Evolutionary conservation across 2,797 vertebrate genomes (phyloP), one percentile per base, ranked within the genome.

Genomic region (Tadarida brasiliensis): DNA sequence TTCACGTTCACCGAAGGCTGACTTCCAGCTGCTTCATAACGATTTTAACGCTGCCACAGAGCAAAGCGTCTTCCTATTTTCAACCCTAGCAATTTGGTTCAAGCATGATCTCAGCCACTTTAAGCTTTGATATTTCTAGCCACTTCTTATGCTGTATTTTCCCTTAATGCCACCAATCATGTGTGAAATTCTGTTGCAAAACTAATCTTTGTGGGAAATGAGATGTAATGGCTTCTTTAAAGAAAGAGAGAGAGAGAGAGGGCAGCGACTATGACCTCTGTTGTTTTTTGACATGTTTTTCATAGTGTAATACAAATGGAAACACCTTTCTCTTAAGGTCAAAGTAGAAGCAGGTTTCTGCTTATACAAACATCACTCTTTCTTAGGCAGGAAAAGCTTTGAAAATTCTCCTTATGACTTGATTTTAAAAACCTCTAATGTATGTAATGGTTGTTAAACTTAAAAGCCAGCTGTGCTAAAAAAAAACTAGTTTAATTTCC

Each of bases 131-230:
- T 97, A 97, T 98, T 98, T 98, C 96, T 95, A 95, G 81, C 88
- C 92, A 96, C n/a, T 44, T 95, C 94, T 97, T 96, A 93, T 16
- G 56, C 91, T 90, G 74, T 95, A 78, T 96, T 98, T 98, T 94
- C 83, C 92, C 95, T 97, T 97, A 98, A 97, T 97, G 95, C 95
- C 97, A 96, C 96, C 97, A 97, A 97, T 98, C 98, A 97, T 94
- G 94, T 97, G 96, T 88, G 97, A 98, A 98, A 98, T 98, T 98
- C 96, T 97, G 97, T 90, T 95, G 95, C 95, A 98, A 98, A 98
- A 97, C 88, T 98, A 98, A 98, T 98, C 97, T 98, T 97, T 97
- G 94, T 94, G 78, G 85, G 94, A 96, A 98, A 98, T 98, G 96
- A 97, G 94, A 98, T 87, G 67, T 96, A 98, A 98, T 98, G 87